Percentiles rank a stretch among this genome's conserved stretches.
phyloP scores from a whole-genome alignment of 1,140 invertebrate species.

The Saccostrea cuccullata region DNA sequence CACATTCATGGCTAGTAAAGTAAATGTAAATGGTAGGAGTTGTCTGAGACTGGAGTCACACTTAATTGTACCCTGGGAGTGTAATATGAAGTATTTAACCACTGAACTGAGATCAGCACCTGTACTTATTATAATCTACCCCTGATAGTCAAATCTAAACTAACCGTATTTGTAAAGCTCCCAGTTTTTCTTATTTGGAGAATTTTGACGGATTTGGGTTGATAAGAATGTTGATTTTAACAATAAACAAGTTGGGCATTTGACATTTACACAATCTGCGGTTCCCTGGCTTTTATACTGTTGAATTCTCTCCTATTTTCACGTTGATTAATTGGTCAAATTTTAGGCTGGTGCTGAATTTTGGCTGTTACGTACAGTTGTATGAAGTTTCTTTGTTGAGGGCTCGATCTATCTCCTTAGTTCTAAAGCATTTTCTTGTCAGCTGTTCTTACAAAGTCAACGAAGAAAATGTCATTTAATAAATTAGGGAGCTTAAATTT shows the following conservation, averaged over 20 bases:
- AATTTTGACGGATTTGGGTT: neutral
- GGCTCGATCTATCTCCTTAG: neutral
- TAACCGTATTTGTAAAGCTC: neutral
- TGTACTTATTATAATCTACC: neutral
- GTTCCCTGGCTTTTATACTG: neutral
- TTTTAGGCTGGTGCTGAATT: neutral
- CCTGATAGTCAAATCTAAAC: neutral
- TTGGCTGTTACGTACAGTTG: neutral
- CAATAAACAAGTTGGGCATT: conserved; percentile 7
- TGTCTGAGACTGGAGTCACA: too few species aligned
- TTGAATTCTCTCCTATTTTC: neutral
- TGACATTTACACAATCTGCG: neutral
- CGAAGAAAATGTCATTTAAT: neutral
- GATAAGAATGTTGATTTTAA: conserved; percentile 28
- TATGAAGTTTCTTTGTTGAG: neutral
- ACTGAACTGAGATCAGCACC: neutral
- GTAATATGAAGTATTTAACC: too few species aligned
- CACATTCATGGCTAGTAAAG: too few species aligned
- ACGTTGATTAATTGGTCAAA: neutral
- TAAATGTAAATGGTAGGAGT: too few species aligned
- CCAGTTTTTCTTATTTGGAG: neutral
- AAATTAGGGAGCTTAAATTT: neutral
- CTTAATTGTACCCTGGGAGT: too few species aligned
- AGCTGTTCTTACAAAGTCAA: neutral
- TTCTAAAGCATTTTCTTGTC: neutral